Percentiles rank a stretch among this genome's conserved stretches.
These are phyloP conservation scores for Labia minor DNA, from an alignment of 2,888 invertebrate species.

Conservation along the genomic window DNA sequence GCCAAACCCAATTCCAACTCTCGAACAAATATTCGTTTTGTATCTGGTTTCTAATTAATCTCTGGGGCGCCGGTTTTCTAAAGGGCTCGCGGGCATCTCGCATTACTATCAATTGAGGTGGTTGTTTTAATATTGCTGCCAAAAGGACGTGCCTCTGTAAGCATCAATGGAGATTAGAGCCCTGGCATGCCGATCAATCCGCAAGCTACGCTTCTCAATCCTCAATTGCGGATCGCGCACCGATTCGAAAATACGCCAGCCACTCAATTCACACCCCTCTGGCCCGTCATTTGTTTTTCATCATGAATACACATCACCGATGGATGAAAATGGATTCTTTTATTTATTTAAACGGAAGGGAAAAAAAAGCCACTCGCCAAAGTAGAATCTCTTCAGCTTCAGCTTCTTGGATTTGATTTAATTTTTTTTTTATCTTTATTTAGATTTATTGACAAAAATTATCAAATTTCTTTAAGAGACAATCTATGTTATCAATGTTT, in stretches of 20 bases:
- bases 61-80: background rate
- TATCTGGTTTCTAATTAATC: background rate
- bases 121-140: background rate
- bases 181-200: background rate
- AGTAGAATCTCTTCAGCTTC: background rate
- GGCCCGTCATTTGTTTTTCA: background rate
- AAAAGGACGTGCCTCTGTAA: background rate
- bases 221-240: background rate
- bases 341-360: background rate
- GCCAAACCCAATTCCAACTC: background rate
- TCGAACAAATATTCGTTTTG: background rate
- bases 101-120: background rate
- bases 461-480: too few relatives aligned
- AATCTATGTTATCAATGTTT: too few relatives aligned
- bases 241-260: too few relatives aligned
- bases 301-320: background rate
- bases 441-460: background rate
- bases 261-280: background rate
- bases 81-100: too few relatives aligned
- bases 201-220: background rate
- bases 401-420: background rate
- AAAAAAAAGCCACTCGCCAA: too few relatives aligned
- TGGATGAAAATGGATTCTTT: background rate
- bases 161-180: background rate
- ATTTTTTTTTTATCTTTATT: background rate